Conservation (phyloP, 2,797 vertebrate genomes). For the Semaprochilodus insignis region DNA sequence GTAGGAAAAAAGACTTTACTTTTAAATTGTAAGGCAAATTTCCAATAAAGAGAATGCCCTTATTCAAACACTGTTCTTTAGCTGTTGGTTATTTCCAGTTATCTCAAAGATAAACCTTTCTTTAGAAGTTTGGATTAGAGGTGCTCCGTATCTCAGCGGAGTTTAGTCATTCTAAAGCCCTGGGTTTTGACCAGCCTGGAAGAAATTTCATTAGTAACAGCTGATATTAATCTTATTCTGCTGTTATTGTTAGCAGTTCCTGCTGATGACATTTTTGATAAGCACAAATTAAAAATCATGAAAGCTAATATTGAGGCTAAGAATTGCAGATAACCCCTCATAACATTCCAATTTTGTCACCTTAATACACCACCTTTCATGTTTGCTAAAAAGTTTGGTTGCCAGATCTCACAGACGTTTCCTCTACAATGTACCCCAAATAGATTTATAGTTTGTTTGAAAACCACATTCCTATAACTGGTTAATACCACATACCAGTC, state of each 20-base stretch:
- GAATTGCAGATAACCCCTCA: not conserved
- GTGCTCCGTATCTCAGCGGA: conserved; percentile 29
- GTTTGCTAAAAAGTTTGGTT: not conserved
- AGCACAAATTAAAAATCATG: conserved; percentile 25
- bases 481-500: not conserved
- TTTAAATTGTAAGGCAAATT: not conserved
- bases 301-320: not conserved
- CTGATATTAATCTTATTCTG: conserved; percentile 36
- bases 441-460: not conserved
- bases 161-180: conserved; percentile 45
- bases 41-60: not conserved
- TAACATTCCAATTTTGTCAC: not conserved
- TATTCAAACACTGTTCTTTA: conserved; percentile 1
- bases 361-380: not conserved
- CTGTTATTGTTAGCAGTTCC: conserved; percentile 37
- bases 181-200: conserved; percentile 24
- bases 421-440: not conserved
- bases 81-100: conserved; percentile 9
- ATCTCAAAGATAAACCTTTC: conserved; percentile 28
- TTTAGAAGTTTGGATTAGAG: conserved; percentile 41
- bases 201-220: conserved; percentile 37
- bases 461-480: not conserved
- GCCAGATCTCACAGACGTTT: not conserved
- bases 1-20: too few species aligned
- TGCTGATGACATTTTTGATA: conserved; percentile 24